Evolutionary conservation across 1,140 invertebrate genomes (phyloP), one percentile per base, ranked within the genome.

Genomic region (Gryllus bimaculatus): DNA sequence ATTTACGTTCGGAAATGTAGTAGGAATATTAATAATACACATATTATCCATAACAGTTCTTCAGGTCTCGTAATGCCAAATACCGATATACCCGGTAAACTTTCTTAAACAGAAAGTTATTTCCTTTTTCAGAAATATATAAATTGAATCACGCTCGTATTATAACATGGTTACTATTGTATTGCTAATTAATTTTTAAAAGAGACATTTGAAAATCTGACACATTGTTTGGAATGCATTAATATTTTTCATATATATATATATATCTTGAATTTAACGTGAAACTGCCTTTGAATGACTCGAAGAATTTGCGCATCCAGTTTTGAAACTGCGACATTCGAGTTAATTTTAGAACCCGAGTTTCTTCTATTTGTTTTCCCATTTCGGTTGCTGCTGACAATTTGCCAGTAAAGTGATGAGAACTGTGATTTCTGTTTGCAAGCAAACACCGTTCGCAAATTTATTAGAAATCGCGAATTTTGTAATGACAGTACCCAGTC

Each of bases 251-350:
- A 18, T 66, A 66, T 3, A 13, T 66, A 66, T 66, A 18, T 66
- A 66, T 3, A 13, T 66, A 66, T 66, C 10, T 66, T 13, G 10
- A 10, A 66, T 66, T 66, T 66, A 66, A 13, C 18, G 7, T 66
- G 54, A 66, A 66, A 13, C 10, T 10, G 18, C 18, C 10, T 18
- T 13, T 66, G 54, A 66, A 13, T 18, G 54, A 66, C 10, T 66
- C 10, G 10, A 10, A 66, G 18, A 13, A 13, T 66, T 66, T 10
- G 54, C 54, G 54, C 18, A 18, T 66, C 54, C 54, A 18, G 54
- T 66, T 66, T 66, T 66, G 54, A 66, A 66, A 66, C 54, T 66
- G 18, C 54, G 54, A 66, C 54, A 66, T 66, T 66, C 54, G 54
- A 66, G 54, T 66, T 66, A 66, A 13, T 66, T 66, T 66, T 66